Evolutionary conservation across 64 coral and sea anemone genomes (phyloP).

Genomic region (Stichodactyla mertensii): DNA sequence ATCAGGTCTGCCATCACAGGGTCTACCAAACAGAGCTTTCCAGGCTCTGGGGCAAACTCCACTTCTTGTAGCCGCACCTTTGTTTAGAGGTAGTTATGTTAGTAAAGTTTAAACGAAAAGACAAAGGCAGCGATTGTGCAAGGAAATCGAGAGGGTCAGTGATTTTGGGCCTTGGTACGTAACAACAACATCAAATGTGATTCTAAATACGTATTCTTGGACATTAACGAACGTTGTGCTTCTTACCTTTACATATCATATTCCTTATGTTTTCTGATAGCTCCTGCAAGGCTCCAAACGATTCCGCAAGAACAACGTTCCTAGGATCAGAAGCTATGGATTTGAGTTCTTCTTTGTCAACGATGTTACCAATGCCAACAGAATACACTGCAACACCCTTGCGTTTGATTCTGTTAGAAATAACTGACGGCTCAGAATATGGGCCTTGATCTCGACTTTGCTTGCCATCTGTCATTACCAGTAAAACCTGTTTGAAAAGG

Average conservation of each 20-base stretch:
- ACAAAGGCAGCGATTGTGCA: no score
- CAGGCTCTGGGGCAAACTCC: not conserved
- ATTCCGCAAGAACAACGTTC: not conserved
- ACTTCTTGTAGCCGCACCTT: not conserved
- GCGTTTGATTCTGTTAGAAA: not conserved
- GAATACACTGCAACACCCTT: slow-evolving; percentile 14
- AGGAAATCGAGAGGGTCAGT: no score
- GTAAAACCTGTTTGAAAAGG: not conserved
- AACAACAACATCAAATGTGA: not conserved
- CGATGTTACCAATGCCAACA: slow-evolving; percentile 13
- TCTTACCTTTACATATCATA: not conserved
- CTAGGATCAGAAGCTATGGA: not conserved
- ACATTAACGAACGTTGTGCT: not conserved
- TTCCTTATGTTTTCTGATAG: not conserved
- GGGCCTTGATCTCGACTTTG: slow-evolving; percentile 25
- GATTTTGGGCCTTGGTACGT: no score
- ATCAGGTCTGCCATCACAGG: slow-evolving; percentile 6
- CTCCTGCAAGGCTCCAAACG: not conserved
- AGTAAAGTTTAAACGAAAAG: no score
- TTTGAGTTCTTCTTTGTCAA: slow-evolving; percentile 15
- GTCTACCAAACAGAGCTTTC: slow-evolving; percentile 2
- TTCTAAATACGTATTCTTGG: not conserved
- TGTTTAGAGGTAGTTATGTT: not conserved
- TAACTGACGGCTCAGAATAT: not conserved
- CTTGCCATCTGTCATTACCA: slow-evolving; percentile 25